Conservation (phyloP, 1,140 invertebrate genomes). For the Plectrocnemia conspersa region DNA sequence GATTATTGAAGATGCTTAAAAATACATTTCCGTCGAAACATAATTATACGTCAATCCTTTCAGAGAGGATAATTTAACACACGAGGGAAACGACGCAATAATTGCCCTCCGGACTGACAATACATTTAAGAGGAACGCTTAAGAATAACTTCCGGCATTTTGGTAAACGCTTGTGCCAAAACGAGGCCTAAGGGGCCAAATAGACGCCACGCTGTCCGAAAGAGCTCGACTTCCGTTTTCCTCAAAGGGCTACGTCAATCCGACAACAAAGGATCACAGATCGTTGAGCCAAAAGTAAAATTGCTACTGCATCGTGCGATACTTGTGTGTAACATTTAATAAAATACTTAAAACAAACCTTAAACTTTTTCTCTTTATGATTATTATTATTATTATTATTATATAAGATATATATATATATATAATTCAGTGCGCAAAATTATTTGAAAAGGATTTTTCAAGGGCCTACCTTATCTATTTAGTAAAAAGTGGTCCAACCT, state of each 20-base stretch:
- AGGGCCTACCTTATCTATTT: too few relatives aligned
- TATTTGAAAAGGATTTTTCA: too few relatives aligned
- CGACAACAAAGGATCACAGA: background rate
- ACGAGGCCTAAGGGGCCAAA: background rate
- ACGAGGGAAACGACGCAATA: background rate
- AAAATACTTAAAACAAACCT: background rate
- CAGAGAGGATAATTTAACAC: too few relatives aligned
- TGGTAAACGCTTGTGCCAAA: background rate
- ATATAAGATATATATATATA: background rate
- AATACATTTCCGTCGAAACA: too few relatives aligned
- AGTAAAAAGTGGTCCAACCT: too few relatives aligned
- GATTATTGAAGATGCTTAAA: too few relatives aligned
- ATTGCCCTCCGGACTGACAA: constrained; percentile 1
- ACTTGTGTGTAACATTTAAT: background rate
- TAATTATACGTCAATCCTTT: too few relatives aligned
- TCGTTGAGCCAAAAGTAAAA: background rate
- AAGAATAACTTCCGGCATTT: constrained; percentile 1
- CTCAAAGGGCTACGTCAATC: background rate
- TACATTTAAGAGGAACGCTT: background rate
- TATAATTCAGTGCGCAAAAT: too few relatives aligned
- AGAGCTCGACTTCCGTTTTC: background rate
- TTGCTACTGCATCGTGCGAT: too few relatives aligned
- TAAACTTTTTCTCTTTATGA: background rate
- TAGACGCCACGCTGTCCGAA: background rate
- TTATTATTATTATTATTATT: background rate